Conservation (phyloP, 2,113 vertebrate genomes). For the Sakesphorus luctuosus region DNA sequence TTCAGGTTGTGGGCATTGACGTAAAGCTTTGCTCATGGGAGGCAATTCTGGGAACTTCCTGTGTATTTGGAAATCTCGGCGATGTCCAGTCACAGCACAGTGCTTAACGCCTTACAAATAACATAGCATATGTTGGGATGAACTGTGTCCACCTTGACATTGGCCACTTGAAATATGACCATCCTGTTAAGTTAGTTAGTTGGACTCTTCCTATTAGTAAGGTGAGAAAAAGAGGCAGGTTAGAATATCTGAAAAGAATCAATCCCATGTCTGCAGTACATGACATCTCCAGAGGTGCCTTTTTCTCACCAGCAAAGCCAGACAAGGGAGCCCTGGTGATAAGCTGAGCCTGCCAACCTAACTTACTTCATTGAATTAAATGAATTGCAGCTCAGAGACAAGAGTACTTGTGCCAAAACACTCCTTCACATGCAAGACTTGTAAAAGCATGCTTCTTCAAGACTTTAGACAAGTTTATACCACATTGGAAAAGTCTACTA, state of each 20-base stretch:
- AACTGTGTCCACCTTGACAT: not conserved
- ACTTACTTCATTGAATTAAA: constrained; percentile 4
- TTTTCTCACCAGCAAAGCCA: not conserved
- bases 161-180: not conserved
- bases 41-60: not conserved
- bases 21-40: not conserved
- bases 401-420: not conserved
- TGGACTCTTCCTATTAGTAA: not conserved
- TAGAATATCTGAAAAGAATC: not conserved
- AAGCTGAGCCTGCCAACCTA: not conserved
- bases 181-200: not conserved
- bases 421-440: not conserved
- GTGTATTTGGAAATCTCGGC: not conserved
- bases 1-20: rapidly evolving
- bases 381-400: not conserved
- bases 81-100: not conserved
- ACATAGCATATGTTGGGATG: not conserved
- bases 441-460: not conserved
- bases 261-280: not conserved
- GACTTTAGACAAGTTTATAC: not conserved
- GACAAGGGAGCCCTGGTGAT: not conserved
- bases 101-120: not conserved
- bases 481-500: constrained; percentile 4
- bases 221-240: not conserved
- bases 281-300: not conserved